Conservation (phyloP, 2,797 vertebrate species). For the Spondyliosoma cantharus region DNA sequence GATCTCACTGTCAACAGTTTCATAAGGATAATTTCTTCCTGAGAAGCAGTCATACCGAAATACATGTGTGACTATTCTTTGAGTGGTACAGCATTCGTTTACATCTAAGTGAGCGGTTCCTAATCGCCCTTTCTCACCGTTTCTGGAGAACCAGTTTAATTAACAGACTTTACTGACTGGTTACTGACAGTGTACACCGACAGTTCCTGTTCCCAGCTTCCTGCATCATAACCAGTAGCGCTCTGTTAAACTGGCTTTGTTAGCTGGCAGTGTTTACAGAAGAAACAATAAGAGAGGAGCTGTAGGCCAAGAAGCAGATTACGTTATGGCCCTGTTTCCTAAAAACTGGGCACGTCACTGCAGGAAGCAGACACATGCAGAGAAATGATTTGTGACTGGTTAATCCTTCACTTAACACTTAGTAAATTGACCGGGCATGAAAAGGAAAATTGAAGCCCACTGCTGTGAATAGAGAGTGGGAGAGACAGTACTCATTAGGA, state of each 20-base stretch:
- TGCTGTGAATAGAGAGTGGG: background rate
- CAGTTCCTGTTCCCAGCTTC: conserved; percentile 35
- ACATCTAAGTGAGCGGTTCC: background rate
- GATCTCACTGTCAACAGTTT: background rate
- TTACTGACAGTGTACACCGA: conserved; percentile 14
- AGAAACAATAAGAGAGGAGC: conserved; percentile 54
- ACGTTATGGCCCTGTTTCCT: conserved; percentile 28
- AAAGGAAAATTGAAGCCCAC: conserved; percentile 10
- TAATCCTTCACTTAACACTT: conserved; percentile 31
- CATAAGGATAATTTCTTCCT: background rate
- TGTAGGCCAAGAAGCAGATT: conserved; percentile 50
- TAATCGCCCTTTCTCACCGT: background rate
- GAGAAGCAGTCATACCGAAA: background rate
- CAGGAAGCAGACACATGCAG: background rate
- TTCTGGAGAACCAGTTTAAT: conserved; percentile 24
- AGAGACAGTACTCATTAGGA: background rate
- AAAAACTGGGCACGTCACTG: conserved; percentile 17
- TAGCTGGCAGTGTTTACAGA: conserved; percentile 56
- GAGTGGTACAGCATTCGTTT: background rate
- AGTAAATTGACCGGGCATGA: background rate
- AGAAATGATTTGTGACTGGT: conserved; percentile 33
- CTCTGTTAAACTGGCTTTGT: conserved; percentile 27
- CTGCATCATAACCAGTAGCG: conserved; percentile 25
- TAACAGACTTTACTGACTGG: conserved; percentile 2
- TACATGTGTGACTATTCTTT: background rate